Base-by-base conservation (phyloP, 2,888 invertebrate genomes). In the Sphecodes monilicornis region DNA sequence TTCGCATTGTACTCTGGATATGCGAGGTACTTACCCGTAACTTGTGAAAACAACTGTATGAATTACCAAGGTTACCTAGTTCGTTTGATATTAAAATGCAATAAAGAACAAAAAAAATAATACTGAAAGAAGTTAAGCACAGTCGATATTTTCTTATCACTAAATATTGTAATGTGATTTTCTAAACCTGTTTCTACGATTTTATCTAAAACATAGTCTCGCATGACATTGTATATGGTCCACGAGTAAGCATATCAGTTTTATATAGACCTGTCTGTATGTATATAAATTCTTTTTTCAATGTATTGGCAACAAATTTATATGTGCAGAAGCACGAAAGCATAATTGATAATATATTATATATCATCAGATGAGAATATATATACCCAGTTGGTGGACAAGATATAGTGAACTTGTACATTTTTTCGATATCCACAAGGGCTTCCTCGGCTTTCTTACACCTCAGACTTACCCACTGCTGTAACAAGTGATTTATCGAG, bases 21-120 rank as follows among this genome's bases (percentile, higher is more conserved):
- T 36, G 16, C 60, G 16, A 43, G 32, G 41, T 85, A 85, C 84
- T 85, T 84, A 80, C 77, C 16, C 78, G n/a, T 73, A 76, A 75
- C 41, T 32, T 54, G n/a, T 32, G 26, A 68, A 74, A 72, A 46
- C 50, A 69, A 77, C 54, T 82, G 76, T 81, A 72, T 72, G 46
- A 50, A 64, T 79, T 70, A 60, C 26, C 18, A 36, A n/a, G 26
- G 46, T n/a, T 46, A 50, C 46, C 71, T 36, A 41, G 26, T 71
- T 66, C 43, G 39, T 66, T 77, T 39, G 16, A 46, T 36, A 39
- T 39, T 36, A 36, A 66, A 76, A 46, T 66, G 32, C 66, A 66
- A 66, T 50, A 76, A 76, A 76, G 50, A 26, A 69, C 18, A 32
- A 46, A 66, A 22, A 50, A 76, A 54, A 39, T 76, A 50, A 66